Base-by-base conservation (phyloP, 1,140 invertebrate species). In the Drosophila mauritiana region DNA sequence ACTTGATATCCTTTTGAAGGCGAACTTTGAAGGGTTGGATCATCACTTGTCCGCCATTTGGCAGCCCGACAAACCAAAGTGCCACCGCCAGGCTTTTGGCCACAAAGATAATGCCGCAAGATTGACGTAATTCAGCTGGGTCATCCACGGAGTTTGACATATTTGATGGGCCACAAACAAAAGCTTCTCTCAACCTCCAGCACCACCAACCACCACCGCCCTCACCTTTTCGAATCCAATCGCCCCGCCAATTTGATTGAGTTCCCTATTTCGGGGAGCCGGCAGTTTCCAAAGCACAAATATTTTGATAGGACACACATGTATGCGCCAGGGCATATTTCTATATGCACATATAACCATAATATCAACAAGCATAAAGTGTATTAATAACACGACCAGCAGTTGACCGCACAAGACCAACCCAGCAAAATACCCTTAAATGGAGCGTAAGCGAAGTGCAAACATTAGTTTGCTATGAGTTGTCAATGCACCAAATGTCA, bases 281-380 rank as follows among this genome's bases (percentile, higher is more conserved):
- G 36, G 39, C 67, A 70, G 70, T 40, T 72, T 49, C 65, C 36
- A 36, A 70, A 57, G 43, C 48, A 36, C 51, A 72, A 72, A 72
- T 72, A 72, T 72, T 72, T 37, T 72, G 43, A 72, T 70, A 72
- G 68, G 68, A 70, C 65, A 57, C 68, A 70, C 52, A 69, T 40
- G 39, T 52, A 8, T 3, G 31, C 2, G 31, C 31, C 31, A 31
- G 31, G 31, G 7, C 31, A 31, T 17, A 22, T 34, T 54, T n/a
- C 51, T 39, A 36, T 34, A 34, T 46, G 4, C 49, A 17, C 34
- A 40, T 49, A 68, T 70, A 68, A 45, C 27, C 64, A 68, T 68
- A 68, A 68, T 68, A 68, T 68, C 61, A 68, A 68, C 64, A 68
- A 68, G 61, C 64, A 68, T 68, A 68, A 68, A 65, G 64, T 68